Evolutionary conservation across 1,140 invertebrate genomes (phyloP).

Genomic region (Drosophila tani): DNA sequence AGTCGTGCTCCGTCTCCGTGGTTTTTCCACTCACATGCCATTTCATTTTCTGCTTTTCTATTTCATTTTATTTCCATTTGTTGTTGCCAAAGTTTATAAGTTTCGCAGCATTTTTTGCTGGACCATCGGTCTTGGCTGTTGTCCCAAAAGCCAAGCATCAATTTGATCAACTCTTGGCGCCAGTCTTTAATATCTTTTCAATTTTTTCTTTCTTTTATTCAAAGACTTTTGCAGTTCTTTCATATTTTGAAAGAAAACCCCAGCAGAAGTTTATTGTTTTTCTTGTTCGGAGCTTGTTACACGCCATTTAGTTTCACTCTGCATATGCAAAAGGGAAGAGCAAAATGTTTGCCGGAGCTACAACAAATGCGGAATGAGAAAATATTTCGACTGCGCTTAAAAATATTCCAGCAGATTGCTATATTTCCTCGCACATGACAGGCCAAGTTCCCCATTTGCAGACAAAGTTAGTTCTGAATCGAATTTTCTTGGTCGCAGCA

Average conservation of each 20-base stretch:
- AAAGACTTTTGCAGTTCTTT: background rate
- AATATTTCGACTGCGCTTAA: slow-evolving; percentile 43
- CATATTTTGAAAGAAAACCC: slow-evolving; percentile 20
- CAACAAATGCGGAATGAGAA: slow-evolving; percentile 53
- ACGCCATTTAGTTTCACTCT: slow-evolving; percentile 75
- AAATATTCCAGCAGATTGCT: slow-evolving; percentile 35
- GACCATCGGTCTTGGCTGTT: slow-evolving; percentile 56
- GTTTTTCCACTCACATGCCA: slow-evolving; percentile 38
- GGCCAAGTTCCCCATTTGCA: slow-evolving; percentile 38
- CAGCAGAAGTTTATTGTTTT: slow-evolving; percentile 29
- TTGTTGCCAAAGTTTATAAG: slow-evolving; percentile 67
- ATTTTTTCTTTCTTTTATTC: slow-evolving; percentile 22
- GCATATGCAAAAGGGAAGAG: slow-evolving; percentile 50
- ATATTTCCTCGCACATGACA: slow-evolving; percentile 37
- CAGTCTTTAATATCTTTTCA: slow-evolving; percentile 77
- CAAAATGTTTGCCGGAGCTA: slow-evolving; percentile 45
- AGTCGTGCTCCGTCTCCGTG: slow-evolving; percentile 15
- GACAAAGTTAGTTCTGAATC: slow-evolving; percentile 49
- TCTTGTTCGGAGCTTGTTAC: slow-evolving; percentile 57
- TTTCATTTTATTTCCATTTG: slow-evolving; percentile 43
- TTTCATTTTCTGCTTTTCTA: slow-evolving; percentile 46
- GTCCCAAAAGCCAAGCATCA: slow-evolving; percentile 76
- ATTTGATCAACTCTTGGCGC: slow-evolving; percentile 80
- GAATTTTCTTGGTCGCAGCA: slow-evolving; percentile 56
- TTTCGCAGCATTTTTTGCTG: slow-evolving; percentile 43